Conservation (phyloP, 2,888 invertebrate genomes). For the Hirtodrosophila alboralis region DNA sequence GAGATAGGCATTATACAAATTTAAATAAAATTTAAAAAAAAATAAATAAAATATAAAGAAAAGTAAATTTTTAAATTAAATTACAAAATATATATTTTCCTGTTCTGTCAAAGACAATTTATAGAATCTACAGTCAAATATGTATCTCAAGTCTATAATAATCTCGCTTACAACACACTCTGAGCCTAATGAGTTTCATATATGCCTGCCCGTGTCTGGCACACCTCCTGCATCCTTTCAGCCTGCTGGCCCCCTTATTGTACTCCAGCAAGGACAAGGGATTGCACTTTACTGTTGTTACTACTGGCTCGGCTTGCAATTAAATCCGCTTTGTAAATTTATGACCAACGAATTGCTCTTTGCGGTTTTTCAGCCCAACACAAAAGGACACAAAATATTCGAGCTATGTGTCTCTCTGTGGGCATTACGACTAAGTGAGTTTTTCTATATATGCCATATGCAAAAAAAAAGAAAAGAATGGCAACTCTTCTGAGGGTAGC, state of each 20-base stretch:
- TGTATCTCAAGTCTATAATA: constrained; percentile 8
- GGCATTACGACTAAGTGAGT: constrained; percentile 33
- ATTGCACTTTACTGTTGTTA: constrained; percentile 47
- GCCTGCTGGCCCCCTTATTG: background rate
- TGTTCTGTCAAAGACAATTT: background rate
- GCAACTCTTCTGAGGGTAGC: constrained; percentile 6
- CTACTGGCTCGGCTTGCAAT: constrained; percentile 65
- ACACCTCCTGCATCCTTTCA: background rate
- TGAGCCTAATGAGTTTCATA: constrained; percentile 50
- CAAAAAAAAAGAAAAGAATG: constrained; percentile 22
- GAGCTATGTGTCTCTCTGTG: constrained; percentile 28
- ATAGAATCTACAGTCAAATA: constrained; percentile 16
- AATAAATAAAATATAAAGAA: too few relatives aligned
- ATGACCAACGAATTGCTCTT: constrained; percentile 76
- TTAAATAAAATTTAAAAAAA: too few relatives aligned
- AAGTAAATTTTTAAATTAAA: too few relatives aligned
- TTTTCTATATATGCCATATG: constrained; percentile 30
- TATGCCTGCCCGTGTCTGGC: constrained; percentile 22
- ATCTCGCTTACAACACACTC: constrained; percentile 32
- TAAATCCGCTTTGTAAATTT: constrained; percentile 81
- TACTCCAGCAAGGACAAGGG: constrained; percentile 35
- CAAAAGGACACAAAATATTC: constrained; percentile 45
- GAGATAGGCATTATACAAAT: too few relatives aligned
- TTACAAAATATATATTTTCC: too few relatives aligned
- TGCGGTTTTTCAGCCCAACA: constrained; percentile 49